Evolutionary conservation across 2,113 vertebrate species (phyloP), one percentile per base, ranked within the genome.

Genomic region (Hemiprocne comata): DNA sequence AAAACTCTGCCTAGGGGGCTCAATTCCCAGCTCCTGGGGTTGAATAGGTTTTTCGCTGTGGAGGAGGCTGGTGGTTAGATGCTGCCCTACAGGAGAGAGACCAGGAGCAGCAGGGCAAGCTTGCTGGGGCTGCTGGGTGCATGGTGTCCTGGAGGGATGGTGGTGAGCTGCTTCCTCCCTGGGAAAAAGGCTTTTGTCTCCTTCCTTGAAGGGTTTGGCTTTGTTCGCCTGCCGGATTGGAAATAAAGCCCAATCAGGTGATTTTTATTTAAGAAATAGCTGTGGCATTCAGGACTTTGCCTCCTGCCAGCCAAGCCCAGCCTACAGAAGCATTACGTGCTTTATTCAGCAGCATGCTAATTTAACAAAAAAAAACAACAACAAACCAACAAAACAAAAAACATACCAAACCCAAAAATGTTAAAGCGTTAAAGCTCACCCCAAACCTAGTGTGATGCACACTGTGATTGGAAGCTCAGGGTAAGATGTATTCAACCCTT

Each of bases 241-340:
- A 53, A 83, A 40, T 77, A 48, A 66, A 74, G 79, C 31, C 46
- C 60, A 31, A 17, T 74, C 1, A 8, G 53, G 57, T 87, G 65
- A 51, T 60, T 87, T 93, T 93, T 70, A 42, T 74, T 67, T 21
- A 48, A 77, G 95, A 84, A 85, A 54, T 67, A 89, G 57, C 84
- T 75, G 76, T 69, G 61, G 58, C 53, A 29, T 87, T 95, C 89
- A 78, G 69, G 77, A 24, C 65, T 57, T 90, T 78, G 69, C 69
- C 86, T 92, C 79, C 86, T 34, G 72, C 83, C 67, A 75, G 74
- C 83, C 83, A 77, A 81, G 48, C 76, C 72, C 89, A 90, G 53
- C 94, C 95, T 48, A 78, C 73, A 67, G 38, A 40, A 31, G 48
- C 70, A n/a, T 91, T 75, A 51, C 28, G 48, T 31, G 51, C 58